Percentiles rank a stretch among this genome's conserved stretches.
Evolutionary conservation across 2,113 vertebrate species (phyloP).

Genomic region (Heterotis niloticus): DNA sequence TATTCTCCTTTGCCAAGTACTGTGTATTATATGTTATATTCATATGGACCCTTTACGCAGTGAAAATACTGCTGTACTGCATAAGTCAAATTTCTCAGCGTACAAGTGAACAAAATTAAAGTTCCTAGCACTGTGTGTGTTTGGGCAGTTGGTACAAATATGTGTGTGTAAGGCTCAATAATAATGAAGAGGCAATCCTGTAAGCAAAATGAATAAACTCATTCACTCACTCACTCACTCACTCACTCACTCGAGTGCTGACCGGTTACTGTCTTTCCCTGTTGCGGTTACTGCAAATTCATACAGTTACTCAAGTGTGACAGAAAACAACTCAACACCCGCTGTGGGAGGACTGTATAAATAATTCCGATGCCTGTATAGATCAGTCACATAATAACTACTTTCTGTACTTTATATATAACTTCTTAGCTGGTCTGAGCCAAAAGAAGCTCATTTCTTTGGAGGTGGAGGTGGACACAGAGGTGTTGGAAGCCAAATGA

Average conservation of each 20-base stretch:
- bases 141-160: too few relatives aligned
- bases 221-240: neutral
- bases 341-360: conserved; percentile 17
- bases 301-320: neutral
- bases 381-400: conserved; percentile 4
- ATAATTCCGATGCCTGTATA: neutral
- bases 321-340: neutral
- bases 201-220: neutral
- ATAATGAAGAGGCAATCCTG: neutral
- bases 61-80: too few relatives aligned
- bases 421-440: neutral
- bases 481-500: conserved; percentile 4
- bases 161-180: too few relatives aligned
- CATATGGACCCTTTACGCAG: too few relatives aligned
- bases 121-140: too few relatives aligned
- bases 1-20: too few relatives aligned
- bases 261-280: neutral
- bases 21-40: too few relatives aligned
- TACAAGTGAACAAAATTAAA: too few relatives aligned
- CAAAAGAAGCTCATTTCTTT: neutral
- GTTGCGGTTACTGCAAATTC: conserved; percentile 1
- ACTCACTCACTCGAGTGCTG: neutral
- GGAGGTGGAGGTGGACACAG: neutral
- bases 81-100: too few relatives aligned
- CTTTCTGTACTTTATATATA: neutral